phyloP scores from a whole-genome alignment of 2,113 vertebrate genomes.

The Anoura caudifer region DNA sequence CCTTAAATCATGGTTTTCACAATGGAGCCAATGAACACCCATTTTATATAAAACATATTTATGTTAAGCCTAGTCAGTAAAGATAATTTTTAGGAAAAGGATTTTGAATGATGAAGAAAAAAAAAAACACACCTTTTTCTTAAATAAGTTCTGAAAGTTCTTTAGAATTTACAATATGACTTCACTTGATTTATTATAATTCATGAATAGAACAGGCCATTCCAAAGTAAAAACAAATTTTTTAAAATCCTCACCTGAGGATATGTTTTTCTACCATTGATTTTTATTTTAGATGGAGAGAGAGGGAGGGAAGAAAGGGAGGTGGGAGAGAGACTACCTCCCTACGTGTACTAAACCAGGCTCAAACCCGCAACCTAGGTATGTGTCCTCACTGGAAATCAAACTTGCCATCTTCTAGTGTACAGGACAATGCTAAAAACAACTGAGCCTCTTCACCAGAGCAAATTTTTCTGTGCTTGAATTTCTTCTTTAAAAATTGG shows the following conservation, averaged over 20 bases:
- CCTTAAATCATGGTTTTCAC: background rate
- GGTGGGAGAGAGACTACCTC: no score
- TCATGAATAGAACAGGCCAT: background rate
- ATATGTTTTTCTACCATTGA: no score
- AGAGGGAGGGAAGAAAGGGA: no score
- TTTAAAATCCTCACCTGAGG: no score
- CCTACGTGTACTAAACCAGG: no score
- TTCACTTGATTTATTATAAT: conserved; percentile 1
- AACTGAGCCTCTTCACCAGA: no score
- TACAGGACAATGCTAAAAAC: no score
- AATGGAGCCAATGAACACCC: background rate
- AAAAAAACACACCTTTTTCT: background rate
- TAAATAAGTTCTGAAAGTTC: background rate
- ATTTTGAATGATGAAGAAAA: background rate
- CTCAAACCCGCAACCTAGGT: no score
- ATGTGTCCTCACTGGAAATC: no score
- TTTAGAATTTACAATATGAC: background rate
- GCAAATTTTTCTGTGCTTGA: background rate
- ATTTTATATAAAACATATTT: background rate
- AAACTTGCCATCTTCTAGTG: no score
- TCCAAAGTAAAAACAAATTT: background rate
- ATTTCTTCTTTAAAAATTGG: conserved; percentile 9
- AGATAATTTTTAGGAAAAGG: background rate
- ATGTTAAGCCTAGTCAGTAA: background rate
- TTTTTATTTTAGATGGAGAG: no score